Conservation (phyloP, 1,140 invertebrate species). For the Centruroides sculpturatus region DNA sequence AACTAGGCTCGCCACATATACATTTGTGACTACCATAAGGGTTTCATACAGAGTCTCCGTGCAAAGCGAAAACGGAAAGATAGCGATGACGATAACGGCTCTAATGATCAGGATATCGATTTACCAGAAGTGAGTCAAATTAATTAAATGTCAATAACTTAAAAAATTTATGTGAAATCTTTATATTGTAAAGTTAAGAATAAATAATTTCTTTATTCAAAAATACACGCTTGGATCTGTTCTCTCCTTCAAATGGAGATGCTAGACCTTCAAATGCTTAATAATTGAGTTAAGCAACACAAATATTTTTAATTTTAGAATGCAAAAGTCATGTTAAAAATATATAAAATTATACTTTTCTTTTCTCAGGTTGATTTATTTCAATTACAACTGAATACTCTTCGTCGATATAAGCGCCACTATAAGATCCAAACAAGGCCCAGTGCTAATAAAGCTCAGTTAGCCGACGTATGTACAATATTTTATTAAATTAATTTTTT, state of each 20-base stretch:
- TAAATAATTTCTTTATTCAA: too few species aligned
- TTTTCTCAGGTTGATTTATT: conserved; percentile 57
- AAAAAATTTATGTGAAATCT: too few species aligned
- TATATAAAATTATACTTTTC: not conserved
- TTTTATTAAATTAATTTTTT: not conserved
- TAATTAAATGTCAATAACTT: not conserved
- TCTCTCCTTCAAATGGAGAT: too few species aligned
- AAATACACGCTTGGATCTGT: too few species aligned
- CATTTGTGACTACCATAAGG: conserved; percentile 93
- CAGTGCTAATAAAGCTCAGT: conserved; percentile 82
- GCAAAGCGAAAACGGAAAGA: conserved; percentile 67
- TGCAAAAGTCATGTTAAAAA: not conserved
- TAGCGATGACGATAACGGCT: conserved; percentile 70
- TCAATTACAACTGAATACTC: conserved; percentile 80
- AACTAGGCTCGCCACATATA: conserved; percentile 77
- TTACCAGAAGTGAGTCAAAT: conserved; percentile 49
- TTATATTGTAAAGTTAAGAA: too few species aligned
- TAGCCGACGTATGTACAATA: conserved; percentile 71
- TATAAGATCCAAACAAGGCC: conserved; percentile 80
- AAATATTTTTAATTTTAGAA: not conserved
- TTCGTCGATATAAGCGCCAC: conserved; percentile 81
- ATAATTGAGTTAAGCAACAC: too few species aligned
- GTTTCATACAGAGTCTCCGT: conserved; percentile 81
- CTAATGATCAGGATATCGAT: conserved; percentile 40
- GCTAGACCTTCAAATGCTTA: too few species aligned